Evolutionary conservation across 2,113 vertebrate genomes (phyloP).

Genomic region (Cyanoderma ruficeps): DNA sequence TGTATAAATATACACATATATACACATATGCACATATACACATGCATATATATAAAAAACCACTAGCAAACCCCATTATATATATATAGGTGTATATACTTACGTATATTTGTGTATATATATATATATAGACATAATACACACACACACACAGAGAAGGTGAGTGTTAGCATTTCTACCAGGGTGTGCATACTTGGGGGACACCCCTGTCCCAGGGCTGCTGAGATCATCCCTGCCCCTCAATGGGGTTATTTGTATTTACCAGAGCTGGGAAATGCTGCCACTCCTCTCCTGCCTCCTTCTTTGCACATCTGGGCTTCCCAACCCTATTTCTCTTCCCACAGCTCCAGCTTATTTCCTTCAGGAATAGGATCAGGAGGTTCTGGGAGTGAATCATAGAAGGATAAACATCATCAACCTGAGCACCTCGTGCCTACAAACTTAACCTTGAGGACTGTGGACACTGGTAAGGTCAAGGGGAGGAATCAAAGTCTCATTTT

Average conservation of each 20-base stretch:
- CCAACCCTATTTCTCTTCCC: neutral
- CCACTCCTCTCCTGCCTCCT: neutral
- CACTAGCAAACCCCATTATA: neutral
- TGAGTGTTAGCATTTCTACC: neutral
- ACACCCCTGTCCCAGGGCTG: neutral
- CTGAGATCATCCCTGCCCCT: neutral
- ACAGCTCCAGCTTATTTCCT: neutral
- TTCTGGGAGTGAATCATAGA: neutral
- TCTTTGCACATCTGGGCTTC: neutral
- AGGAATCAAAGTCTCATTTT: neutral
- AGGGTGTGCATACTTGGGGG: no score
- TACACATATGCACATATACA: no score
- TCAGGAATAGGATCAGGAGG: neutral
- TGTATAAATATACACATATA: no score
- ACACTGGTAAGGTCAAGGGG: neutral
- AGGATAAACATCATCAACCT: neutral
- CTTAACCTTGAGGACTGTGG: neutral
- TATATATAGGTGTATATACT: no score
- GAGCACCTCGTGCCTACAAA: fast-evolving
- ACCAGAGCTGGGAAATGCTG: neutral
- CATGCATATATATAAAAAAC: neutral
- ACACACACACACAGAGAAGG: fast-evolving
- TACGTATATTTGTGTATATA: no score
- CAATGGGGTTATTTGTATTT: neutral
- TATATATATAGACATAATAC: fast-evolving